Conservation (phyloP, 2,888 invertebrate species). For the Proisotoma minuta region DNA sequence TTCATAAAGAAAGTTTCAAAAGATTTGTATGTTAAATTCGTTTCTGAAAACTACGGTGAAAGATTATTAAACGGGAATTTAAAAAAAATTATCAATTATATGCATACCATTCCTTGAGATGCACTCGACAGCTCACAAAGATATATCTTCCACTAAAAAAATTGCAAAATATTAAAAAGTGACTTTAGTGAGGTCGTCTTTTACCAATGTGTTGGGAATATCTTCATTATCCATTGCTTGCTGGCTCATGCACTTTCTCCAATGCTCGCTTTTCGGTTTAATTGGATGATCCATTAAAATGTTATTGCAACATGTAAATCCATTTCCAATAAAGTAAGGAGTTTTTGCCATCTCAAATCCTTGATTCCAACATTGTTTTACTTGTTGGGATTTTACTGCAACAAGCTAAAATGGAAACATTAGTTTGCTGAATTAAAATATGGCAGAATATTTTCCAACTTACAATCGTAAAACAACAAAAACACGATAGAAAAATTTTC, state of each 20-base stretch:
- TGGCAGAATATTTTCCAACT: no score
- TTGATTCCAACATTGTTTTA: neutral
- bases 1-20: neutral
- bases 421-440: no score
- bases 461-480: no score
- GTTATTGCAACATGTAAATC: slow-evolving; percentile 16
- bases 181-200: neutral
- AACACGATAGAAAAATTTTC: no score
- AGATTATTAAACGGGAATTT: no score
- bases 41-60: neutral
- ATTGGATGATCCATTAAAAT: slow-evolving; percentile 5
- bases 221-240: neutral
- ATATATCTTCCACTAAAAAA: slow-evolving; percentile 8
- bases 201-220: slow-evolving; percentile 8
- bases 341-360: neutral
- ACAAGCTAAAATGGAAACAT: no score
- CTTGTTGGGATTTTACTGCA: no score
- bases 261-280: slow-evolving; percentile 2
- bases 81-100: no score
- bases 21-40: neutral
- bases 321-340: slow-evolving; percentile 9
- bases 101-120: neutral
- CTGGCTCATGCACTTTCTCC: slow-evolving; percentile 5
- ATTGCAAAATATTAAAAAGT: neutral
- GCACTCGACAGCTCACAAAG: neutral